Conservation (phyloP, 2,888 invertebrate genomes). For the Eupelmus urozonus region DNA sequence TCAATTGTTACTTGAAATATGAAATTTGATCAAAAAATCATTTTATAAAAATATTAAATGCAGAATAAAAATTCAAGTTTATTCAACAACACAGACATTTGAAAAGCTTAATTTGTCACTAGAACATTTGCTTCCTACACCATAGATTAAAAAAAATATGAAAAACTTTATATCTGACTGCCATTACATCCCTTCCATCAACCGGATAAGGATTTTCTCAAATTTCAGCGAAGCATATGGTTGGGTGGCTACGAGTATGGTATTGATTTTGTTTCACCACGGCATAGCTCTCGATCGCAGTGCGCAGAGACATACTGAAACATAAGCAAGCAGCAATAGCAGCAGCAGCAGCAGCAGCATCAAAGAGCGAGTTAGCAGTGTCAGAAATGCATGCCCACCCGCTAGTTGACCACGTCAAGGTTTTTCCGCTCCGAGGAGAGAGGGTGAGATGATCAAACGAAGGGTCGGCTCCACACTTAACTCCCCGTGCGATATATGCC, state of each 20-base stretch:
- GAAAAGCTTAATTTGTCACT: no score
- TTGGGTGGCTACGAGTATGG: conserved; percentile 1
- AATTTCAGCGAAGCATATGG: conserved; percentile 57
- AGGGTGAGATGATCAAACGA: conserved; percentile 54
- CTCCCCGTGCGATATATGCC: no score
- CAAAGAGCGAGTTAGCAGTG: conserved; percentile 40
- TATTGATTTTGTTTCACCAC: conserved; percentile 52
- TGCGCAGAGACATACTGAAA: background rate
- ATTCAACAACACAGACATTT: no score
- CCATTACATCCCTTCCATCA: background rate
- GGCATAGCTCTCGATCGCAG: background rate
- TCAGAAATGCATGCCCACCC: conserved; percentile 54
- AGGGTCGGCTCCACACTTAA: conserved; percentile 72
- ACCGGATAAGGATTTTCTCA: conserved; percentile 49
- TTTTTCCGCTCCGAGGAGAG: conserved; percentile 50
- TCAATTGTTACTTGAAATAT: no score
- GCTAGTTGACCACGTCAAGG: conserved; percentile 59
- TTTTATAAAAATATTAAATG: no score
- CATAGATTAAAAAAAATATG: no score
- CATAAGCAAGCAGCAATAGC: no score
- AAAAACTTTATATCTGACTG: no score
- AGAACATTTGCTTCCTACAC: no score
- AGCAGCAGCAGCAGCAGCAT: background rate
- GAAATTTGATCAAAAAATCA: no score
- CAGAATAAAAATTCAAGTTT: no score